Evolutionary conservation across 37 sponge, comb jelly and placozoan species (phyloP), one percentile per base, ranked within the genome.

Genomic region (Geodia barretti): DNA sequence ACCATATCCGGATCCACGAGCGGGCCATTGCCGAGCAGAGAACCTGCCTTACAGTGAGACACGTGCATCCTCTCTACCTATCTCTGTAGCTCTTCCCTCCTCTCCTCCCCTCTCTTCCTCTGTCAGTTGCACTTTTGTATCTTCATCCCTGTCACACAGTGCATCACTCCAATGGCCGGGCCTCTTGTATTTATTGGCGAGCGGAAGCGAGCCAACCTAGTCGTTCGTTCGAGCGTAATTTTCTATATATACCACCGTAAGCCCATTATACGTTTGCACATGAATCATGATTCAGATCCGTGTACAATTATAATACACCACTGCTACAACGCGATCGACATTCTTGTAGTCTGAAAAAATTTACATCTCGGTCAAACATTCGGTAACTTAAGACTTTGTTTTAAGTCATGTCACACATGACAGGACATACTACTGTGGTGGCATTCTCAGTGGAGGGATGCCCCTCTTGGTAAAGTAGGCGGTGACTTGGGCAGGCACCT

Each of bases 401-500:
- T n/a, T n/a, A n/a, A n/a, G n/a, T n/a, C n/a, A n/a, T n/a, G n/a
- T n/a, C n/a, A n/a, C n/a, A n/a, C n/a, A n/a, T n/a, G n/a, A n/a
- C n/a, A n/a, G n/a, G n/a, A n/a, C n/a, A n/a, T n/a, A n/a, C 54
- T 47, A 47, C 14, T 47, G 54, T 47, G 7, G 54, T 47, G 54
- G 54, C 14, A 47, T 14, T 17, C 14, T 47, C 29, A 73, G 43
- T 59, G 91, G 91, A 1, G 59, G 34, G 31, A 90, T 79, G 25
- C 78, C 33, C 75, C 74, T 88, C 70, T 33, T 67, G 30, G 64
- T 75, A 39, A 89, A 78, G 47, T 93, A 87, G 32, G 90, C 82
- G 32, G 82, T 83, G 41, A 93, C 77, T 40, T 93, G 94, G 0
- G 63, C 3, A 21, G 94, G 94, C 0, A 93, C 72, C 64, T 93